phyloP scores from a whole-genome alignment of 2,113 vertebrate species.

The Gymnorhina tibicen region DNA sequence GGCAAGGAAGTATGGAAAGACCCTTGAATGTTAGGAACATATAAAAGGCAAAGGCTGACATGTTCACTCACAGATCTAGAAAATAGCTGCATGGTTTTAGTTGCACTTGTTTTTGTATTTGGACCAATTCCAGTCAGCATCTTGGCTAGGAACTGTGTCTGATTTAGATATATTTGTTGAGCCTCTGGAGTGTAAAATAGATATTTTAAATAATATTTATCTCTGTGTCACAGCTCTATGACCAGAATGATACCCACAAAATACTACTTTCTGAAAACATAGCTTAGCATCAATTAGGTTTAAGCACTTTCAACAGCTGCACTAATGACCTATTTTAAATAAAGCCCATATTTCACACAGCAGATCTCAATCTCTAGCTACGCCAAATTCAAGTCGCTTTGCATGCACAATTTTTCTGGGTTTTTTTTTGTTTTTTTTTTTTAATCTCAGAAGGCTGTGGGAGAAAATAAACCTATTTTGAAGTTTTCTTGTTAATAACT shows the following conservation, averaged over 20 bases:
- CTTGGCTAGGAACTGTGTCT: not conserved
- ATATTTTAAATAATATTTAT: conserved; percentile 6
- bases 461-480: not conserved
- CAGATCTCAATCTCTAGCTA: not conserved
- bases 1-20: not conserved
- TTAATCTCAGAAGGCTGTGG: not conserved
- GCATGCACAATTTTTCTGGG: not conserved
- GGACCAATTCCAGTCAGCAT: not conserved
- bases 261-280: not conserved
- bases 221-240: not conserved
- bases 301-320: not conserved
- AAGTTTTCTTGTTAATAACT: not conserved
- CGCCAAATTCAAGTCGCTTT: not conserved
- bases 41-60: not conserved
- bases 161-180: not conserved
- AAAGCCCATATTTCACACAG: not conserved
- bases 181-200: not conserved
- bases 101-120: not conserved
- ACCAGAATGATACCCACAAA: not conserved
- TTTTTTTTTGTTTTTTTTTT: not conserved
- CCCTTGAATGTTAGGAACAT: not conserved
- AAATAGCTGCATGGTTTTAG: not conserved
- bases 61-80: not conserved
- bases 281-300: not conserved
- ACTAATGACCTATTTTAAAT: not conserved